Percentiles rank a stretch among this genome's conserved stretches.
Conservation (phyloP, 92 coral and sea anemone genomes). For the Actinostola sp. region DNA sequence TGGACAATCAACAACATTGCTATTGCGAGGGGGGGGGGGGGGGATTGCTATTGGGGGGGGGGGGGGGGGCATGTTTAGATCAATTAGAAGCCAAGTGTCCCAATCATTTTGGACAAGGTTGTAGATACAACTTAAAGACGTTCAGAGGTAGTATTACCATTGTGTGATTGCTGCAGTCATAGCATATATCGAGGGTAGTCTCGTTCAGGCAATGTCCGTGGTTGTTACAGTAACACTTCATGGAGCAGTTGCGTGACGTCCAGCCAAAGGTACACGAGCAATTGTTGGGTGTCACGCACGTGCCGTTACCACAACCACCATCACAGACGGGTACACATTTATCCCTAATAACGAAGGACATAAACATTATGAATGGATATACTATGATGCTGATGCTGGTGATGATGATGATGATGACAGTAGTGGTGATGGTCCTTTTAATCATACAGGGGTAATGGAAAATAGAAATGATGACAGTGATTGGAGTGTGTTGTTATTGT, state of each 20-base stretch:
- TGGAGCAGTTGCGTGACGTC: constrained; percentile 80
- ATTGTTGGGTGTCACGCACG: constrained; percentile 76
- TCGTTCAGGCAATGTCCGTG: constrained; percentile 91
- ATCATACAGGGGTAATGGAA: not conserved
- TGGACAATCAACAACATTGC: no score
- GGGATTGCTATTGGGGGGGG: no score
- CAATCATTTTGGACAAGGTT: not conserved
- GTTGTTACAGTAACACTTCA: constrained; percentile 72
- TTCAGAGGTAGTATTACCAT: constrained; percentile 41
- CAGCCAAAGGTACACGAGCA: constrained; percentile 90
- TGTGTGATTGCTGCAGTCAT: constrained; percentile 78
- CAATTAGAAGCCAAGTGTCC: not conserved
- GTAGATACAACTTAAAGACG: no score
- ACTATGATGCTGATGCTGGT: no score
- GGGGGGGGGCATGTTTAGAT: no score
- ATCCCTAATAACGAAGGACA: constrained; percentile 35
- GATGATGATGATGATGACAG: no score
- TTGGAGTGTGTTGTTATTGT: no score
- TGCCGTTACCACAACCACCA: constrained; percentile 84
- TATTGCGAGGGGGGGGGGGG: no score
- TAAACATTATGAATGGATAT: not conserved
- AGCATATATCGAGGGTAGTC: constrained; percentile 63
- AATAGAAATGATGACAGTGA: not conserved
- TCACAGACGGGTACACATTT: constrained; percentile 77
- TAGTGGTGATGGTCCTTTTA: no score